phyloP scores from a whole-genome alignment of 1,140 invertebrate species.

The Uloborus diversus region DNA sequence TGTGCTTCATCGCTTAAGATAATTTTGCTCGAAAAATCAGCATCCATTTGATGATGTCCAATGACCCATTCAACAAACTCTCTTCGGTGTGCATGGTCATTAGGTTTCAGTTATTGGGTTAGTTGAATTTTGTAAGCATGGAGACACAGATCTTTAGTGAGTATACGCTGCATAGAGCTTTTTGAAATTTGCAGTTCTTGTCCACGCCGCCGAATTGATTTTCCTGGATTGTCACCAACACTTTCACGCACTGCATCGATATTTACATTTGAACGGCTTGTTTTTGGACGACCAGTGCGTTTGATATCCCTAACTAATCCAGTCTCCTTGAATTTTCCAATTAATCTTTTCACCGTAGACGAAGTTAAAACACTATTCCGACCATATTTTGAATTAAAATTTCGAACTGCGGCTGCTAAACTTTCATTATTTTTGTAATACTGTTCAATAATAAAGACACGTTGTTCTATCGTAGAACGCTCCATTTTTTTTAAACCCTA shows the following conservation, averaged over 20 bases:
- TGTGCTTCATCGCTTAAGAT: background rate
- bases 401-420: conserved; percentile 14
- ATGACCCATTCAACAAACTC: too few relatives aligned
- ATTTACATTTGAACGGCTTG: conserved; percentile 21
- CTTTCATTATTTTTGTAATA: conserved; percentile 44
- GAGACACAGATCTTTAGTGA: conserved; percentile 16
- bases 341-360: conserved; percentile 10
- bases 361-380: conserved; percentile 43
- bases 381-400: conserved; percentile 42
- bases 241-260: conserved; percentile 27
- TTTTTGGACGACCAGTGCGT: conserved; percentile 29
- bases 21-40: background rate
- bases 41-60: conserved; percentile 9
- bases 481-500: conserved; percentile 50
- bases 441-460: conserved; percentile 34
- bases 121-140: conserved; percentile 41
- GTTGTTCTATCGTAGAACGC: conserved; percentile 38
- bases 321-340: conserved; percentile 49
- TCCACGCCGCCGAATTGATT: conserved; percentile 32
- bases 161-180: background rate
- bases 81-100: too few relatives aligned
- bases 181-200: conserved; percentile 49
- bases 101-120: too few relatives aligned
- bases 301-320: conserved; percentile 47
- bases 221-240: conserved; percentile 30